Percentiles rank a stretch among this genome's conserved stretches.
phyloP scores from a whole-genome alignment of 2,113 vertebrate species.

The Psettodes erumei region DNA sequence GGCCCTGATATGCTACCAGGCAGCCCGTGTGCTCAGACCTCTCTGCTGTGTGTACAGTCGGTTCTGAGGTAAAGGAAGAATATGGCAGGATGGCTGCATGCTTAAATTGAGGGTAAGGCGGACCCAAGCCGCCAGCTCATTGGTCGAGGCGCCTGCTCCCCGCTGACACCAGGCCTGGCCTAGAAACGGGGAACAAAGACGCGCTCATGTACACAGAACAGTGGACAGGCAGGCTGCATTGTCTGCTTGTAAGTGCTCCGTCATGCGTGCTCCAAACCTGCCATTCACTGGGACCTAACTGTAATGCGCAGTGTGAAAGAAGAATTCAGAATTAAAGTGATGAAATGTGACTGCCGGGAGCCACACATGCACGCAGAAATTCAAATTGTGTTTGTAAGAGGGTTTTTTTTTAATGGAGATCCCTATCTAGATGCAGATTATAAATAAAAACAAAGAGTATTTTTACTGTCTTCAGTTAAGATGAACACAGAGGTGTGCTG shows the following conservation, averaged over 20 bases:
- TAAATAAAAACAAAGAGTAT: too few relatives aligned
- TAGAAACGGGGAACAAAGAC: slow-evolving; percentile 52
- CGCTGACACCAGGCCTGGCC: slow-evolving; percentile 37
- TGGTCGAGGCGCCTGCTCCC: not conserved
- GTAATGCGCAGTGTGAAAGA: not conserved
- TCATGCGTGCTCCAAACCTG: slow-evolving; percentile 45
- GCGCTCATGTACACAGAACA: slow-evolving; percentile 38
- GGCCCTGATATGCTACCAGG: too few relatives aligned
- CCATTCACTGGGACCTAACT: too few relatives aligned
- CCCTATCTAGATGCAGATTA: not conserved
- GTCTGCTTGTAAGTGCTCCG: slow-evolving; percentile 45
- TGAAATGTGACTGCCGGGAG: not conserved
- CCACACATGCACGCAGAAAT: not conserved
- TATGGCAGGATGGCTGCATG: not conserved
- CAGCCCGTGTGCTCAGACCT: not conserved
- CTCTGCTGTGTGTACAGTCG: not conserved
- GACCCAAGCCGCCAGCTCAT: slow-evolving; percentile 10
- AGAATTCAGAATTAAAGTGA: too few relatives aligned
- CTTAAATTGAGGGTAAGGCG: not conserved
- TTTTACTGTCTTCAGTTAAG: too few relatives aligned
- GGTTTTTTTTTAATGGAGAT: not conserved
- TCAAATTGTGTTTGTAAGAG: not conserved
- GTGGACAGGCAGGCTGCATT: slow-evolving; percentile 35
- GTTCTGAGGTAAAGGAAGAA: not conserved
- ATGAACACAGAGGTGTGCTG: too few relatives aligned